Percentiles rank a stretch among this genome's conserved stretches.
These are phyloP conservation scores for Eclectus roratus DNA, from an alignment of 2,113 vertebrate species.

Conservation along the genomic window DNA sequence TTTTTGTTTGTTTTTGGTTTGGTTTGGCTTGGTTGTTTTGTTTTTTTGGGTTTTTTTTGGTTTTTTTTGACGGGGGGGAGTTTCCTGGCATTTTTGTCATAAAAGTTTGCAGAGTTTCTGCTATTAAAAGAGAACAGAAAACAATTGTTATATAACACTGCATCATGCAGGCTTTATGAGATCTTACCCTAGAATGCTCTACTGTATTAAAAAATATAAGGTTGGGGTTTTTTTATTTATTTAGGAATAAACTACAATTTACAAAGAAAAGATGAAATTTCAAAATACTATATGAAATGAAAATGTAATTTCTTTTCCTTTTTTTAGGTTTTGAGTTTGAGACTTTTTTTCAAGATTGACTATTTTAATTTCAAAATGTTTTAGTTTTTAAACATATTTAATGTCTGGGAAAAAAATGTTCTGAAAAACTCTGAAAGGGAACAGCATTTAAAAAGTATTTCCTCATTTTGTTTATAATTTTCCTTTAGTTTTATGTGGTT, in stretches of 20 bases:
- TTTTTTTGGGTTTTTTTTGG: neutral
- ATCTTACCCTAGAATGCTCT: neutral
- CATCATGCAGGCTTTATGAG: neutral
- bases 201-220: neutral
- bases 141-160: neutral
- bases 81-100: neutral
- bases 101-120: neutral
- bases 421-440: neutral
- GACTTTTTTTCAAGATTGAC: neutral
- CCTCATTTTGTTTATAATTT: neutral
- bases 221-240: neutral
- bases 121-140: neutral
- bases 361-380: neutral
- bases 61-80: neutral
- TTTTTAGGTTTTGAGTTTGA: neutral
- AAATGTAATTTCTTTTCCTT: neutral
- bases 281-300: neutral
- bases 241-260: neutral
- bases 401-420: neutral
- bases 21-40: neutral
- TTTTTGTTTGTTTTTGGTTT: neutral
- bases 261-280: neutral
- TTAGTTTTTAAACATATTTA: neutral
- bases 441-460: neutral
- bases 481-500: neutral